Percentiles rank a stretch among this genome's conserved stretches.
Conservation (phyloP, 92 coral and sea anemone genomes). For the Blastomussa wellsi region DNA sequence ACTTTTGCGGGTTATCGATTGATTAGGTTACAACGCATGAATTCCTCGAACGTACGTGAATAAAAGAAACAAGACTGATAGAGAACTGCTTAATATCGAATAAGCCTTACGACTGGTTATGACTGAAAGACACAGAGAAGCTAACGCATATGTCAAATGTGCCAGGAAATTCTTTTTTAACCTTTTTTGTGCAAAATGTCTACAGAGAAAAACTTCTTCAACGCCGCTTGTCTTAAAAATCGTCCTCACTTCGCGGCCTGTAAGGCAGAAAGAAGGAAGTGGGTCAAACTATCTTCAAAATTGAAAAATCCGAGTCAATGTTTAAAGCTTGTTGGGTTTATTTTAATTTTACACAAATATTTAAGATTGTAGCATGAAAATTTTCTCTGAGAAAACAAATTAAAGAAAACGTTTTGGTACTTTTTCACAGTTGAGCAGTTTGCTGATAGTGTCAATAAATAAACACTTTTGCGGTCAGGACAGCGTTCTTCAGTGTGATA, state of each 20-base stretch:
- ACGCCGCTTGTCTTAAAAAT: background rate
- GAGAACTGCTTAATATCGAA: background rate
- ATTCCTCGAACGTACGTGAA: constrained; percentile 10
- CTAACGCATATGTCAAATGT: background rate
- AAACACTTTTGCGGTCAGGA: background rate
- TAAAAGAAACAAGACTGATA: background rate
- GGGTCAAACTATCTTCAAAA: background rate
- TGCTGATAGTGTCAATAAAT: background rate
- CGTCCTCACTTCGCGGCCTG: too few species aligned
- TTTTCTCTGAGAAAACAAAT: too few species aligned
- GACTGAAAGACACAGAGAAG: background rate
- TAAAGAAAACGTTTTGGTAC: too few species aligned
- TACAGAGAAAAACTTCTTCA: background rate
- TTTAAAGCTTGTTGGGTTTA: background rate
- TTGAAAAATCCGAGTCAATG: background rate
- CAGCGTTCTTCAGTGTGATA: background rate
- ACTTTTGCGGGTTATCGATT: constrained; percentile 27
- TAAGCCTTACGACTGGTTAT: background rate
- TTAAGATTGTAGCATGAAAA: background rate
- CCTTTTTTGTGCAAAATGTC: background rate
- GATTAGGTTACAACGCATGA: constrained; percentile 40
- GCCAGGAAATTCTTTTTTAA: background rate
- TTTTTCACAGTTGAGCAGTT: too few species aligned
- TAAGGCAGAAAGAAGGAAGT: background rate
- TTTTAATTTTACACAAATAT: background rate